These are phyloP conservation scores for Mastomys coucha DNA, from an alignment of 2,113 vertebrate species.

Conservation along the genomic window DNA sequence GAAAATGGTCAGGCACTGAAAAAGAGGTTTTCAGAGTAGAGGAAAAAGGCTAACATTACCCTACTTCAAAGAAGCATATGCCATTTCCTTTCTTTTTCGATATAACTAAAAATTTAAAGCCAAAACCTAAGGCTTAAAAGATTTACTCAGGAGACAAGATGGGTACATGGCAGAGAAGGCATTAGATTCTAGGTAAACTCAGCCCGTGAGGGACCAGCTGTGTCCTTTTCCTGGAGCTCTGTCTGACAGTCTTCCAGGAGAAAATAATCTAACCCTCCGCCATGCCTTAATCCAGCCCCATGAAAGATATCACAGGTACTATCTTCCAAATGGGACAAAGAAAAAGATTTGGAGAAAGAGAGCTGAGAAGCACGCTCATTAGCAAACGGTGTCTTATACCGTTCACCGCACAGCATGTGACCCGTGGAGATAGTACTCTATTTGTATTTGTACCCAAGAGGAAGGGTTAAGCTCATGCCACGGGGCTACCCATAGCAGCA, in stretches of 20 bases:
- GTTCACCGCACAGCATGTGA: not conserved
- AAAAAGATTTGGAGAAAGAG: not conserved
- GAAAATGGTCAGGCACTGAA: not conserved
- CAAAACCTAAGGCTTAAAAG: not conserved
- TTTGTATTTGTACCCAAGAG: not conserved
- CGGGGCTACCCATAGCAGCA: not conserved
- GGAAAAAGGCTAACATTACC: not conserved
- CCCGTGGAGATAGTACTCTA: not conserved
- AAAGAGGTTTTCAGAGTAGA: not conserved
- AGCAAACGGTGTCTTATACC: not conserved
- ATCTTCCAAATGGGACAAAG: not conserved
- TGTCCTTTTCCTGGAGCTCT: not conserved
- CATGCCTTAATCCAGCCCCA: not conserved
- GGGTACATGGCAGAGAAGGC: not conserved
- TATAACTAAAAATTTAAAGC: constrained; percentile 17
- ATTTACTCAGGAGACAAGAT: not conserved
- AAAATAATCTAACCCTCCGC: not conserved
- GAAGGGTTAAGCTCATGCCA: not conserved
- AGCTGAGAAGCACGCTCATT: not conserved
- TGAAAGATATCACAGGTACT: not conserved
- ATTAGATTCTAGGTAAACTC: not conserved
- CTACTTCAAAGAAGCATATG: not conserved
- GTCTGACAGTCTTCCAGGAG: not conserved
- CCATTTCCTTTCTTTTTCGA: not conserved
- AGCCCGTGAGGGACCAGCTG: not conserved